phyloP scores from a whole-genome alignment of 2,888 invertebrate genomes.

The Parthenolecanium corni region DNA sequence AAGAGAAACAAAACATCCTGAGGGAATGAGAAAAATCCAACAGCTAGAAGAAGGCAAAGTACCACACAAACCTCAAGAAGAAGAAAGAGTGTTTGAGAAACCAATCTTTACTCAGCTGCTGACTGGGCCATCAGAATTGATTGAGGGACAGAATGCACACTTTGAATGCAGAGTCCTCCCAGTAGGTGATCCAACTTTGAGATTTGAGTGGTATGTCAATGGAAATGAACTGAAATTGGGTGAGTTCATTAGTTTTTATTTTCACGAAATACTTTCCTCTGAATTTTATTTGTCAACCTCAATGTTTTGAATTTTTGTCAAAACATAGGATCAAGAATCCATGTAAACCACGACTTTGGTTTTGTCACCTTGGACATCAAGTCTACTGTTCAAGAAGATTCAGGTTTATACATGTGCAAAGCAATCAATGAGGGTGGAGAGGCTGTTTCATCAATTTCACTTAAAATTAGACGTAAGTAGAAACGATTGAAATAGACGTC shows the following conservation, averaged over 20 bases:
- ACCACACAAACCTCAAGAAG: constrained; percentile 53
- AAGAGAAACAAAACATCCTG: constrained; percentile 82
- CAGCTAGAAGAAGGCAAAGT: constrained; percentile 66
- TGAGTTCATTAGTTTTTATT: constrained; percentile 37
- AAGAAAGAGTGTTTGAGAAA: constrained; percentile 73
- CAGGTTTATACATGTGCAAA: constrained; percentile 87
- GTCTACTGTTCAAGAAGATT: constrained; percentile 76
- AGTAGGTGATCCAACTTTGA: constrained; percentile 81
- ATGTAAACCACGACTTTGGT: constrained; percentile 85
- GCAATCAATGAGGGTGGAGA: constrained; percentile 89
- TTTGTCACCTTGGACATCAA: constrained; percentile 85
- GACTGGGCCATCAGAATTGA: constrained; percentile 76
- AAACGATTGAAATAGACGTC: no score
- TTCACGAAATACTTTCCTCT: not conserved
- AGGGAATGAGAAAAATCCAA: constrained; percentile 77
- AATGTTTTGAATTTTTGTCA: constrained; percentile 7
- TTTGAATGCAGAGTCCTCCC: constrained; percentile 86
- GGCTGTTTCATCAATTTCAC: constrained; percentile 79
- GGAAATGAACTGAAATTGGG: constrained; percentile 86
- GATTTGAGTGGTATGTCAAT: constrained; percentile 93
- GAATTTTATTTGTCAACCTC: not conserved
- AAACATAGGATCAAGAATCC: constrained; percentile 62
- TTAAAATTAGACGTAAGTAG: constrained; percentile 62
- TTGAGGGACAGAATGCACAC: constrained; percentile 84
- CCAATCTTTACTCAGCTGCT: constrained; percentile 82